phyloP scores from a whole-genome alignment of 2,888 invertebrate species.

The Drosophila macrothrix region DNA sequence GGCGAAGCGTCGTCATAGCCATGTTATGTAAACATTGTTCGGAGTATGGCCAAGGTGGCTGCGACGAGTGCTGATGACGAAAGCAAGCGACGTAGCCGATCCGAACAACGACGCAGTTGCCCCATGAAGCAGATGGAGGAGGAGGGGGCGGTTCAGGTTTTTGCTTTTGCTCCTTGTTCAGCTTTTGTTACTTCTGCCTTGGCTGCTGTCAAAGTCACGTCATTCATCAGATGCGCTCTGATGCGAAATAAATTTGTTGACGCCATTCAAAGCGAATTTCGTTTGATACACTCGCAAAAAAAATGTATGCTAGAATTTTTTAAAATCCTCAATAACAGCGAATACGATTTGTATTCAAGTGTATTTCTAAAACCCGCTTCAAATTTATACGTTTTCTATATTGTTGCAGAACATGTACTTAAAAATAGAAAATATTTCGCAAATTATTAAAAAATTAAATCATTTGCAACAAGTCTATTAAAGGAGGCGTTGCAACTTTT shows the following conservation, averaged over 20 bases:
- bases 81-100: slow-evolving; percentile 28
- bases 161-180: slow-evolving; percentile 2
- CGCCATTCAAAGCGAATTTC: slow-evolving; percentile 65
- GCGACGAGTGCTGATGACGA: slow-evolving; percentile 40
- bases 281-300: slow-evolving; percentile 6
- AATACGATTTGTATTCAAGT: not conserved
- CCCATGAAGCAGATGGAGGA: not conserved
- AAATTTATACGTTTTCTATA: not conserved
- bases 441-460: not conserved
- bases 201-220: slow-evolving; percentile 61
- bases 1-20: slow-evolving; percentile 42
- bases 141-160: not conserved
- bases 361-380: not conserved
- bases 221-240: slow-evolving; percentile 72
- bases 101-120: slow-evolving; percentile 33
- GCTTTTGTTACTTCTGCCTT: slow-evolving; percentile 20
- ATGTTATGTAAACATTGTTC: slow-evolving; percentile 69
- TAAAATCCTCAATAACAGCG: not conserved
- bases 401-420: not conserved
- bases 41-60: not conserved
- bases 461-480: not conserved
- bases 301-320: not conserved
- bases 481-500: too few relatives aligned
- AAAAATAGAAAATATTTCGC: not conserved
- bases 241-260: slow-evolving; percentile 73